A percentile compares a stretch with the other conserved stretches of the same genome.
Conservation (phyloP, 2,797 vertebrate species). For the Rhinella marina region DNA sequence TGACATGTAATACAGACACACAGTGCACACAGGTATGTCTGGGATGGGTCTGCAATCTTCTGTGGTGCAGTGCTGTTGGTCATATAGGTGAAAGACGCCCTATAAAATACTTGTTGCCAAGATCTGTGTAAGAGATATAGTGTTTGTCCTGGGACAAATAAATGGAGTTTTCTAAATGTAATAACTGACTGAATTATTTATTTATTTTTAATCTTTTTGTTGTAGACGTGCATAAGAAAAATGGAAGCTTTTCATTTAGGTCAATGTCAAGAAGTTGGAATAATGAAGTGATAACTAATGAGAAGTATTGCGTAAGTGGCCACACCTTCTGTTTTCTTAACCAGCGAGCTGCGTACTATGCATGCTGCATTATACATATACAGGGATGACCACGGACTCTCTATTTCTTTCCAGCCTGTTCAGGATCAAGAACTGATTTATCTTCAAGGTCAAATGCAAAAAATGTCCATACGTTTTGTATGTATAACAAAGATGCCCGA, state of each 20-base stretch:
- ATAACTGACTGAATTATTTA: background rate
- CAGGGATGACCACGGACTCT: background rate
- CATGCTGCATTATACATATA: too few relatives aligned
- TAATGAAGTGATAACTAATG: conserved; percentile 53
- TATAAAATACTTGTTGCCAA: too few relatives aligned
- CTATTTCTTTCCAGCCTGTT: conserved; percentile 68
- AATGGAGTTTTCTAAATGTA: background rate
- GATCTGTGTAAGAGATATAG: too few relatives aligned
- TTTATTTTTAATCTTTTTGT: background rate
- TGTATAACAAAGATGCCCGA: conserved; percentile 67
- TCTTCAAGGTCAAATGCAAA: conserved; percentile 45
- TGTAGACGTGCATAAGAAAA: conserved; percentile 62
- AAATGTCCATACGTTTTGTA: conserved; percentile 64
- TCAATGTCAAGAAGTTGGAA: conserved; percentile 62
- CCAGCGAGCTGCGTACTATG: too few relatives aligned
- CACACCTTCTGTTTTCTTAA: background rate
- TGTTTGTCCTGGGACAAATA: background rate
- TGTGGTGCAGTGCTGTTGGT: too few relatives aligned
- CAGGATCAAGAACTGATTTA: conserved; percentile 64
- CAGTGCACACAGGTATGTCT: too few relatives aligned
- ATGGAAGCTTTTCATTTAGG: conserved; percentile 52
- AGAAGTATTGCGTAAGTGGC: conserved; percentile 68
- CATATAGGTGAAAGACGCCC: too few relatives aligned
- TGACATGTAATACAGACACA: too few relatives aligned
- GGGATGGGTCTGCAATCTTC: too few relatives aligned